Evolutionary conservation across 2,888 invertebrate genomes (phyloP).

Genomic region (Iphiclides podalirius): DNA sequence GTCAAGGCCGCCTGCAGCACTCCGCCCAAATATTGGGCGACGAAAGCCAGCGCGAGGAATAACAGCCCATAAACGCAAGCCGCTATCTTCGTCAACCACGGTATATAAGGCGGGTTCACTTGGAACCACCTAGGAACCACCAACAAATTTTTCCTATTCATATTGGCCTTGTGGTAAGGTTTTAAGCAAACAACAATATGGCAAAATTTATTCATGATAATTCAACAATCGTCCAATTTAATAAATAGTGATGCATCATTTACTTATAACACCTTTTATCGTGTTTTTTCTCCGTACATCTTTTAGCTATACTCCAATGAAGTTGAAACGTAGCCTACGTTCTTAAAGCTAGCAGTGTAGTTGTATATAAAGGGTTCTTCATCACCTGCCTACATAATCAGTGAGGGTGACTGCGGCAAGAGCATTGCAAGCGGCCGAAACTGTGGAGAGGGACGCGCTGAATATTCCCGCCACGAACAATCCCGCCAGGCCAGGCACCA

Average conservation of each 20-base stretch:
- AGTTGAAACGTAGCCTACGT: too few relatives aligned
- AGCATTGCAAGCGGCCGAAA: slow-evolving; percentile 95
- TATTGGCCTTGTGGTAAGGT: too few relatives aligned
- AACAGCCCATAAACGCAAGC: slow-evolving; percentile 87
- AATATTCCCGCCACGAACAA: slow-evolving; percentile 95
- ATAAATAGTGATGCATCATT: too few relatives aligned
- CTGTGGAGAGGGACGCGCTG: slow-evolving; percentile 93
- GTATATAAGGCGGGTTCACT: slow-evolving; percentile 51
- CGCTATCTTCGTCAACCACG: slow-evolving; percentile 82
- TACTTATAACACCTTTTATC: too few relatives aligned
- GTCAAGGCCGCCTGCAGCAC: slow-evolving; percentile 93
- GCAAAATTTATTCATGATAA: background rate
- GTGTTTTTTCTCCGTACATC: too few relatives aligned
- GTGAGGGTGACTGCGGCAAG: slow-evolving; percentile 93
- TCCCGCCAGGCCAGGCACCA: slow-evolving; percentile 88
- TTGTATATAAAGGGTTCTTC: too few relatives aligned
- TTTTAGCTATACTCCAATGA: too few relatives aligned
- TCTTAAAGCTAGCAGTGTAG: background rate
- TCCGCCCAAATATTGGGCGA: slow-evolving; percentile 90
- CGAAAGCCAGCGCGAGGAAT: slow-evolving; percentile 89
- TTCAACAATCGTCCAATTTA: too few relatives aligned
- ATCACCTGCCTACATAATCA: slow-evolving; percentile 86
- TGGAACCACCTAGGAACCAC: slow-evolving; percentile 65
- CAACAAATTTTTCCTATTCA: too few relatives aligned
- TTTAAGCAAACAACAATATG: too few relatives aligned